Evolutionary conservation across 2,888 invertebrate genomes (phyloP).

Genomic region (Hydrotaea cyrtoneurina): DNA sequence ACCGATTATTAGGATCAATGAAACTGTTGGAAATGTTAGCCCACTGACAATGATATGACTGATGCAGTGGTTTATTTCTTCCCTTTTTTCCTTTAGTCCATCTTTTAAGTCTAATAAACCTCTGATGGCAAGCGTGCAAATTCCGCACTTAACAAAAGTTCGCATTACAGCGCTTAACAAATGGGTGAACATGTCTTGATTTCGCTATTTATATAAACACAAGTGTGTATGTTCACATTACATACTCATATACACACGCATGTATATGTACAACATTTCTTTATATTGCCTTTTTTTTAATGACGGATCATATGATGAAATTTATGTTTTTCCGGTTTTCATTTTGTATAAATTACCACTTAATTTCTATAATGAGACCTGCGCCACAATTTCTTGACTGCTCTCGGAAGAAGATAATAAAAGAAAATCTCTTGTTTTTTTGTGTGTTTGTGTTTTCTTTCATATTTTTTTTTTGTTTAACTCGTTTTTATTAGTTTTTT

Average conservation of each 20-base stretch:
- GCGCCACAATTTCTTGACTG: conserved; percentile 34
- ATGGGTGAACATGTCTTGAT: conserved; percentile 58
- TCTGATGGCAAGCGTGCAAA: no score
- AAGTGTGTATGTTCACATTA: neutral
- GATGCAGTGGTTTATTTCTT: no score
- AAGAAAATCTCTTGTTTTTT: neutral
- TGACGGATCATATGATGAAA: conserved; percentile 59
- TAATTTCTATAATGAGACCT: conserved; percentile 64
- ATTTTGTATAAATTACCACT: conserved; percentile 64
- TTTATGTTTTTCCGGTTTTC: conserved; percentile 66
- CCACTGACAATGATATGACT: no score
- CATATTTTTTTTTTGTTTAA: neutral
- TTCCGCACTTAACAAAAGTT: no score
- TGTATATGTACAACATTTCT: neutral
- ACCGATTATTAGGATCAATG: no score
- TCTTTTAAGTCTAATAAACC: no score
- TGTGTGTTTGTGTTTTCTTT: neutral
- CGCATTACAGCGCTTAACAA: no score
- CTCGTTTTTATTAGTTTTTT: neutral
- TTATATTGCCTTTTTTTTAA: conserved; percentile 16
- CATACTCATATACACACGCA: neutral
- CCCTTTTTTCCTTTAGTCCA: no score
- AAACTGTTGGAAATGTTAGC: no score
- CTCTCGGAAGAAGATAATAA: neutral
- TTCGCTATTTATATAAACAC: conserved; percentile 32